Base-by-base conservation (phyloP, 2,888 invertebrate species). In the Lissonota sp. region DNA sequence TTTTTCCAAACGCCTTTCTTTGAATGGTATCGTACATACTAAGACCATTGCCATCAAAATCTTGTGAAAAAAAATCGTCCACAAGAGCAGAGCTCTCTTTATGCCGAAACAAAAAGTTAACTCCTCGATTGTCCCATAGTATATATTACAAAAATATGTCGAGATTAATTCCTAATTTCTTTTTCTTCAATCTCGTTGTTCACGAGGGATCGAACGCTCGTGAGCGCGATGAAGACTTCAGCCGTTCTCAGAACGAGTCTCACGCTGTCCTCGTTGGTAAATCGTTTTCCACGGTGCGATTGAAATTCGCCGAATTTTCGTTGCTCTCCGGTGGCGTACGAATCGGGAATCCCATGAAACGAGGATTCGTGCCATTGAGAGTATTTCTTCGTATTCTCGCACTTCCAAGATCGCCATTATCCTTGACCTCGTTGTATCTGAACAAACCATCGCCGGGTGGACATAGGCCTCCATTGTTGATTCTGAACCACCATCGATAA, bases 321-420 rank as follows among this genome's bases (percentile, higher is more conserved):
- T 57, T 53, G 6, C 64, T 85, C 40, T 89, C 88, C 73, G 87
- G 88, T 80, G 70, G 63, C 84, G 87, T 83, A 93, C 93, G 90
- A 95, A 95, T 93, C 8, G 97, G 97, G 94, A 97, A 95, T 57
- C 97, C 97, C 97, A 97, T 97, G 87, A 97, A 97, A 79, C 92
- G 94, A 6, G 95, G 95, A 8, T 79, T 83, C 0, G 79, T 76
- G 37, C 86, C 86, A 63, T 86, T 86, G 0, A 84, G 60, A 3
- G 86, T 86, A 37, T 67, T 62, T 86, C 86, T 67, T 39, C 72
- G 87, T 77, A 51, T 84, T 84, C 80, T 84, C 67, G 69, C 62
- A 51, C 67, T 6, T 10, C 40, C 46, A 4, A 8, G 57, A 10
- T 85, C 84, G 6, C 62, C 89, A 71, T 83, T 86, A 67, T 85